phyloP scores from a whole-genome alignment of 2,888 invertebrate genomes.

The Sphaerophoria taeniata region DNA sequence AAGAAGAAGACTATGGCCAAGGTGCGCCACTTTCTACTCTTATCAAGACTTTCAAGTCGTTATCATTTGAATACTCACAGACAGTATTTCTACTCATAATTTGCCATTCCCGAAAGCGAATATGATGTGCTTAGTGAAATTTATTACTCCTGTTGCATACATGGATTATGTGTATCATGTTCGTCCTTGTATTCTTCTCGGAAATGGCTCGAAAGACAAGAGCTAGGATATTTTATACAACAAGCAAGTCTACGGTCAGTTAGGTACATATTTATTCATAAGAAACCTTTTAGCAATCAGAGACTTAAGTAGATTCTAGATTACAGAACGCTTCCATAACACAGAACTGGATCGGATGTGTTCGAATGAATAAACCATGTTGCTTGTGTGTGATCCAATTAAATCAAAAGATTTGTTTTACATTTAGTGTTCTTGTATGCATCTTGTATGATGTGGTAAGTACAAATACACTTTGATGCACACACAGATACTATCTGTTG shows the following conservation, averaged over 20 bases:
- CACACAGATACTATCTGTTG: background rate
- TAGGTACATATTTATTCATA: conserved; percentile 53
- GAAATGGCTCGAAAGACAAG: background rate
- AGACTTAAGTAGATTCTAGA: background rate
- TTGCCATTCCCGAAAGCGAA: background rate
- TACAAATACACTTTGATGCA: background rate
- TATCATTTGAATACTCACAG: too few relatives aligned
- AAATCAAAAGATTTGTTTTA: conserved; percentile 62
- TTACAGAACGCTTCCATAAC: conserved; percentile 38
- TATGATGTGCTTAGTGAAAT: conserved; percentile 27
- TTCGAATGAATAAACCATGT: conserved; percentile 62
- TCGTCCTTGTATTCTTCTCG: background rate
- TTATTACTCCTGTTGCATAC: conserved; percentile 41
- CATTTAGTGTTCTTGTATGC: conserved; percentile 9
- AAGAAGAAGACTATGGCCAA: background rate
- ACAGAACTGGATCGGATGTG: background rate
- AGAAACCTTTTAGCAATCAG: conserved; percentile 24
- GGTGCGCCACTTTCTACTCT: background rate
- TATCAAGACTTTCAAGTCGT: background rate
- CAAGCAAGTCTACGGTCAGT: conserved; percentile 29
- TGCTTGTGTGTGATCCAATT: conserved; percentile 62
- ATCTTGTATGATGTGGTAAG: background rate
- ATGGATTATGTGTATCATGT: background rate
- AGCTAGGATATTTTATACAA: conserved; percentile 14
- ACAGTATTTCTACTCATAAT: too few relatives aligned